phyloP scores from a whole-genome alignment of 2,888 invertebrate genomes.

The Caenorhabditis sinica region DNA sequence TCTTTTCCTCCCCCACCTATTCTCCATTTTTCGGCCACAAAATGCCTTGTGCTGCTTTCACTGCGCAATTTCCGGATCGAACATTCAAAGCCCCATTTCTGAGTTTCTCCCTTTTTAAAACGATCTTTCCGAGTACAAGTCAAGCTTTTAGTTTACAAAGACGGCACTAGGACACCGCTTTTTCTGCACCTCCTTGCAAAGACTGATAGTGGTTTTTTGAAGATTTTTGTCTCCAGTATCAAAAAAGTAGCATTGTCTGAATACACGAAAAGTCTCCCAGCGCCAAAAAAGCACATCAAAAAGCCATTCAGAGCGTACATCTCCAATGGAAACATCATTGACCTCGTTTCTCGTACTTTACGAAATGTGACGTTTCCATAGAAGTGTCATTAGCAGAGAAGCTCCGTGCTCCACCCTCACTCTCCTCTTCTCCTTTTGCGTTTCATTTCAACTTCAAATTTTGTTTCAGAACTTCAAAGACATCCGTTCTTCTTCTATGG shows the following conservation, averaged over 20 bases:
- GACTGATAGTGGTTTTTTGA: no score
- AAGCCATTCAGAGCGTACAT: slow-evolving; percentile 1
- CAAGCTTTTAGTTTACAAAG: slow-evolving; percentile 7
- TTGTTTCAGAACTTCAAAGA: slow-evolving; percentile 62
- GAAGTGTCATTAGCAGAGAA: slow-evolving; percentile 52
- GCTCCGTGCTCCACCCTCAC: background rate
- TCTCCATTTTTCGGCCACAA: slow-evolving; percentile 23
- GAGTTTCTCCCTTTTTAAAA: background rate
- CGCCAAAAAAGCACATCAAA: slow-evolving; percentile 23
- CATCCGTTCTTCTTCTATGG: slow-evolving; percentile 58
- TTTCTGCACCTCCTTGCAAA: slow-evolving; percentile 8
- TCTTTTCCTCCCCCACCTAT: slow-evolving; percentile 37
- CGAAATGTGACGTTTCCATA: slow-evolving; percentile 59
- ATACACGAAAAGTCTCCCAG: background rate
- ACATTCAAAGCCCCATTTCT: slow-evolving; percentile 28
- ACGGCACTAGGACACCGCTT: background rate
- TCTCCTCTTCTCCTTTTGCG: background rate
- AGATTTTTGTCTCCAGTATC: background rate
- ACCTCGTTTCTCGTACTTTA: background rate
- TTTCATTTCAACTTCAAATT: background rate
- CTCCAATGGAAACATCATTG: slow-evolving; percentile 36
- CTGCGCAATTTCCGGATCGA: slow-evolving; percentile 47
- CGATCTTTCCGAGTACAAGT: slow-evolving; percentile 23
- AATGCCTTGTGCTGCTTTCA: slow-evolving; percentile 20
- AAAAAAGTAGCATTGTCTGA: background rate